These are phyloP conservation scores for Rhynchonycteris naso DNA, from an alignment of 2,797 vertebrate species.

Conservation along the genomic window DNA sequence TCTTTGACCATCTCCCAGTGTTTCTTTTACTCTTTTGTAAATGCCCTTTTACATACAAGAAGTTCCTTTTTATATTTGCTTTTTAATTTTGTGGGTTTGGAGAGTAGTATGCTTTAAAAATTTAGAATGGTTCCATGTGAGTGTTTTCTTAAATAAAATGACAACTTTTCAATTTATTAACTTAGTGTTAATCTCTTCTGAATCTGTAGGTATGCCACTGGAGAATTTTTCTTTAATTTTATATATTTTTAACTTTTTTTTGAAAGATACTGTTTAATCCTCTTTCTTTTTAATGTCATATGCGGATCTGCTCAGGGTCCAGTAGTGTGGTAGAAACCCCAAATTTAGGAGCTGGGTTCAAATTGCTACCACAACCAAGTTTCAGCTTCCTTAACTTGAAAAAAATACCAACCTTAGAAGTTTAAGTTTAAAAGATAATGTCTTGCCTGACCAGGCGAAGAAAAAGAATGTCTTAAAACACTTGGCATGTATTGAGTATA, in stretches of 20 bases:
- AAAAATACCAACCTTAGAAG: not conserved
- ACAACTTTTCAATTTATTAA: conserved; percentile 26
- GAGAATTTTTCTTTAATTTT: not conserved
- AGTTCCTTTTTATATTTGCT: conserved; percentile 7
- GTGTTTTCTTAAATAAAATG: not conserved
- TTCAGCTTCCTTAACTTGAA: not conserved
- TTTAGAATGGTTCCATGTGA: not conserved
- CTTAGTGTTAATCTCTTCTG: not conserved
- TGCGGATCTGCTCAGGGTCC: not conserved
- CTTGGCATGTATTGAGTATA: not conserved
- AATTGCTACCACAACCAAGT: not conserved
- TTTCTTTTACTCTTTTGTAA: conserved; percentile 12
- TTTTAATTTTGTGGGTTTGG: conserved; percentile 7
- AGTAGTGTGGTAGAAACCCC: not conserved
- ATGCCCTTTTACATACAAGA: not conserved
- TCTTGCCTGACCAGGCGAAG: not conserved
- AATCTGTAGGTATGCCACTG: not conserved
- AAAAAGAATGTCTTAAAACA: conserved; percentile 36
- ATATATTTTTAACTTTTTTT: not conserved
- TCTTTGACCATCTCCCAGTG: not conserved
- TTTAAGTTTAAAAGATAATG: conserved; percentile 29
- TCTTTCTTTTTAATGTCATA: not conserved
- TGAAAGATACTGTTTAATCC: not conserved
- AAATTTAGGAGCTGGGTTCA: not conserved
- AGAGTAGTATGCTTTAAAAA: not conserved